Evolutionary conservation across 2,888 invertebrate genomes (phyloP).

Genomic region (Noctua pronuba): DNA sequence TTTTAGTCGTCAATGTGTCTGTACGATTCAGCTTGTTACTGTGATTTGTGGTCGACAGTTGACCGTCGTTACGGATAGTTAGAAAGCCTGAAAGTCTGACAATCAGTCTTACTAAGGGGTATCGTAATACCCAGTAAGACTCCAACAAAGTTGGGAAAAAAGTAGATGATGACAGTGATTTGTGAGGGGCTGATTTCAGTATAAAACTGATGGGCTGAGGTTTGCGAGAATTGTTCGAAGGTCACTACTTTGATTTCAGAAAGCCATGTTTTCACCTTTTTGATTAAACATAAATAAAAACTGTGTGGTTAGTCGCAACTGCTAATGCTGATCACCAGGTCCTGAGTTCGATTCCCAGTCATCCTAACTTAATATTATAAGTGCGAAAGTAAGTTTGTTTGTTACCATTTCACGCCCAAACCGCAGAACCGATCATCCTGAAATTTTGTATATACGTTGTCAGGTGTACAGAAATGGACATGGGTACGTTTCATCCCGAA

Average conservation of each 20-base stretch:
- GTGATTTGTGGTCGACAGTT: neutral
- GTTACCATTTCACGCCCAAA: no score
- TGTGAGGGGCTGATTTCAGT: neutral
- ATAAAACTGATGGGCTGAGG: neutral
- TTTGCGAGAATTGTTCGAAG: neutral
- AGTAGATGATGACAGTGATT: constrained; percentile 17
- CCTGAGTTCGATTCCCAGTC: neutral
- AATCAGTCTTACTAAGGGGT: neutral
- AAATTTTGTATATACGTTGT: no score
- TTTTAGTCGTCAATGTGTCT: constrained; percentile 16
- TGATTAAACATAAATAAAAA: no score
- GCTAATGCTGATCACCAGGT: neutral
- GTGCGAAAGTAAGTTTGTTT: no score
- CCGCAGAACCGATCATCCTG: no score
- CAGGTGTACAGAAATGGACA: no score
- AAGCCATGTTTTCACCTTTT: neutral
- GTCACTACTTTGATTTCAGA: neutral
- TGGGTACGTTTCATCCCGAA: no score
- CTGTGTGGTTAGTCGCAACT: neutral
- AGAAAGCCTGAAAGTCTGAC: neutral
- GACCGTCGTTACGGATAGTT: neutral
- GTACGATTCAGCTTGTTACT: neutral
- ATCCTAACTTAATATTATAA: no score
- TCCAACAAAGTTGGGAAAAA: neutral
- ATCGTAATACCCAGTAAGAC: neutral